Evolutionary conservation across 2,888 invertebrate genomes (phyloP), one percentile per base, ranked within the genome.

Genomic region (Rosalia funebris): DNA sequence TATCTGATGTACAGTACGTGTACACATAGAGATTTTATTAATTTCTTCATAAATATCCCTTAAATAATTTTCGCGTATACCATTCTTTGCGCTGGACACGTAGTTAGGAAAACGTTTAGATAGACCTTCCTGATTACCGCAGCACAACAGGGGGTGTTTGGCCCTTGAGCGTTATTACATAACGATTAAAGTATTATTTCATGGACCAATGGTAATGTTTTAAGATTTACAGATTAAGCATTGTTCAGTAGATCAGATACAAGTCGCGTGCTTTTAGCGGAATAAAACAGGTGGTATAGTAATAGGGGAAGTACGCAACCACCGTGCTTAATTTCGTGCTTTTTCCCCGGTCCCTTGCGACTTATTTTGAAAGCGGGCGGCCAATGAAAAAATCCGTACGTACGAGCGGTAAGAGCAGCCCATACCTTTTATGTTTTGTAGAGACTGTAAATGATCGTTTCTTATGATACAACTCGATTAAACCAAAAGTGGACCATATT

Each of bases 161-260:
- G 14, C 60, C 60, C 56, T 57, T 54, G 19, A 31, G 36, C 37
- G 39, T 52, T 41, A 62, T 69, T 67, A 68, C 64, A 60, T 55
- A 60, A 62, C 69, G 69, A 71, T 71, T 71, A 71, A 64, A 64
- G 71, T 68, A 66, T 70, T 71, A 70, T 71, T 71, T 71, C 53
- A 64, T 55, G 68, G 66, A 39, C 60, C 57, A 60, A 32, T 52
- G 60, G 60, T 60, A 57, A 65, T 66, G 66, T 68, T 69, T 66
- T 62, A 68, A 69, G 69, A 69, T 69, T 63, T 57, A 58, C 34
- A 66, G 68, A 69, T 69, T 66, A 68, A 19, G 17, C 54, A 58
- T 69, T 69, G 66, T 65, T 34, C 39, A 59, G 54, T 55, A 54
- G 58, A 63, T 66, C 66, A 62, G 63, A 66, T 66, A 62, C 39